Base-by-base conservation (phyloP, 2,888 invertebrate species). In the Microctonus brassicae region DNA sequence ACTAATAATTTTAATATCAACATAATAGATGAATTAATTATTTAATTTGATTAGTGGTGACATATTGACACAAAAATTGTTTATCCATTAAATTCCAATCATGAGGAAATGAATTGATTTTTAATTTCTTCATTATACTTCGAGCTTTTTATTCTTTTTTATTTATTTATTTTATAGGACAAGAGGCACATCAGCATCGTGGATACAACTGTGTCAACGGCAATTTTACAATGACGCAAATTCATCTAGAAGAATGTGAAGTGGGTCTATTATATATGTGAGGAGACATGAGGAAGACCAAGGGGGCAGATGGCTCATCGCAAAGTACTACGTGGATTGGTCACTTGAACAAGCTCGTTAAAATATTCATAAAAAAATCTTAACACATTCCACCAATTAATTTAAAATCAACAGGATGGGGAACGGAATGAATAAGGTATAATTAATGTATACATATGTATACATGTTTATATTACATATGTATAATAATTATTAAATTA, bases 371-470 rank as follows among this genome's bases (percentile, higher is more conserved):
- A 34, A 53, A 39, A 24, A 57, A 53, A 42, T 52, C 63, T 52
- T 66, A 57, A 52, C 52, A 60, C 62, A 53, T 53, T 33, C 0
- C 11, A 20, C 47, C 69, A 62, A 33, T 5, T 22, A 57, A n/a
- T 36, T 53, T 60, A 26, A 29, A 20, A 29, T 88, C 88, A 88
- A 84, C 88, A 92, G 72, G 72, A 77, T 95, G 95, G 95, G 95
- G 89, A 95, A 95, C 93, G 95, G 95, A 89, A 95, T 95, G 95
- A 95, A 95, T 89, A 95, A 94, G 94, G 95, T 94, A 78, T 73
- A 60, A n/a, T n/a, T n/a, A 42, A 66, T 47, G 70, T 9, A 34
- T 47, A 66, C 66, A 73, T 26, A 36, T 33, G 29, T 13, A 26
- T 47, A 22, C 9, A 24, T 61, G n/a, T n/a, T n/a, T 62, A 53